Base-by-base conservation (phyloP, 2,113 vertebrate genomes). In the Festucalex cinctus region DNA sequence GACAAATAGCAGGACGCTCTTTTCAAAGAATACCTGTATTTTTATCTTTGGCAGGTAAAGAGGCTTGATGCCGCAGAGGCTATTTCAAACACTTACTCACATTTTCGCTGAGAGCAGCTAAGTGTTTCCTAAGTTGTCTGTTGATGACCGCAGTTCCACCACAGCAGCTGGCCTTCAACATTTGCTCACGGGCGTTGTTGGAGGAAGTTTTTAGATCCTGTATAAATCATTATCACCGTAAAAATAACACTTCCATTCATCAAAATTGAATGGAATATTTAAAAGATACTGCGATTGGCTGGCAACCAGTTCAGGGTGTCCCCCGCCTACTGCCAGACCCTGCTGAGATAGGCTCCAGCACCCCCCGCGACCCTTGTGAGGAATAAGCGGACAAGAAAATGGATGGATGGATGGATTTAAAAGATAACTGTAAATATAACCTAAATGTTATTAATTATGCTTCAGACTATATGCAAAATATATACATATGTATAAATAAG, bases 1-100 rank as follows among this genome's bases (percentile, higher is more conserved):
- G 56, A 22, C 57, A n/a, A 44, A 60, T 44, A 75, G 22, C 51
- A 70, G 48, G 62, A 51, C 32, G n/a, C 12, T 22, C 24, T 46
- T 64, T 48, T 48, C 36, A 64, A 35, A 39, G 19, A 28, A 28
- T 32, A 59, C 14, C n/a, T 64, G 41, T 41, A 60, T 58, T 71
- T 58, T 71, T 32, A 60, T 24, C 26, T 12, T 9, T 1, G 6
- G 16, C 43, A 59, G 53, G 53, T 59, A 6, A 63, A 49, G 41
- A 24, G 53, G 19, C 26, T 68, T 35, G 65, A 53, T 65, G 56
- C 1, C 0, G 39, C 14, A 26, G 37, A 9, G 22, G n/a, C 59
- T 7, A 66, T 6, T 10, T 61, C 20, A 48, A 36, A 43, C 66
- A 22, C 16, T 0, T 46, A 70, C 32, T 36, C 61, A 32, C 62